Base-by-base conservation (phyloP, 2,888 invertebrate genomes). In the Mongoloraphidia duomilia region DNA sequence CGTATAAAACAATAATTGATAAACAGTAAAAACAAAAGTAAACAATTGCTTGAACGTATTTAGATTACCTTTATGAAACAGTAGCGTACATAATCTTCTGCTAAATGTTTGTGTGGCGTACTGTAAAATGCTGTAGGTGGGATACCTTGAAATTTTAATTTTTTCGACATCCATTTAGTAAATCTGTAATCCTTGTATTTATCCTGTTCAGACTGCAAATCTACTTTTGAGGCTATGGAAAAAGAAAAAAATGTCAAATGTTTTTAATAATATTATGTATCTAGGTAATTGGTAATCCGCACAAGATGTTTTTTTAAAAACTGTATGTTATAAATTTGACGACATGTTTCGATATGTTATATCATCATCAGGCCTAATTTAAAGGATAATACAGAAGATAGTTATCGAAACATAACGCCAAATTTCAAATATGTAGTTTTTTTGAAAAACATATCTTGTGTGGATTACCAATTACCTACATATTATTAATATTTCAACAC, bases 61-160 rank as follows among this genome's bases (percentile, higher is more conserved):
- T 39, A 39, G 12, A 13, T 13, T 65, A 83, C 89, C 80, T 96
- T 96, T 55, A 92, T 90, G 63, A 93, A 96, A 64, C 95, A 96
- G 68, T 93, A 94, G 45, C 96, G 76, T 1, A 94, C 86, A 62
- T 79, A 88, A 65, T 90, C 77, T 65, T 93, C 89, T 0, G 81
- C 93, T 8, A 94, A 67, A 49, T 71, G 66, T 64, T 92, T 93
- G 68, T 96, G 80, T 9, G 70, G 71, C 6, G 76, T 72, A 13
- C 83, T 80, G 67, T 96, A 98, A 71, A 98, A 98, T 0, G 93
- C 94, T 41, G 87, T 84, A 0, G 92, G 89, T 2, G 97, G 98
- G 55, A 98, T 97, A 9, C 90, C 85, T 57, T 94, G 86, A 13
- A 98, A 71, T 41, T 94, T 92, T 58, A 90, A 81, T 60, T 93